phyloP scores from a whole-genome alignment of 2,113 vertebrate genomes.

The Fulica atra region DNA sequence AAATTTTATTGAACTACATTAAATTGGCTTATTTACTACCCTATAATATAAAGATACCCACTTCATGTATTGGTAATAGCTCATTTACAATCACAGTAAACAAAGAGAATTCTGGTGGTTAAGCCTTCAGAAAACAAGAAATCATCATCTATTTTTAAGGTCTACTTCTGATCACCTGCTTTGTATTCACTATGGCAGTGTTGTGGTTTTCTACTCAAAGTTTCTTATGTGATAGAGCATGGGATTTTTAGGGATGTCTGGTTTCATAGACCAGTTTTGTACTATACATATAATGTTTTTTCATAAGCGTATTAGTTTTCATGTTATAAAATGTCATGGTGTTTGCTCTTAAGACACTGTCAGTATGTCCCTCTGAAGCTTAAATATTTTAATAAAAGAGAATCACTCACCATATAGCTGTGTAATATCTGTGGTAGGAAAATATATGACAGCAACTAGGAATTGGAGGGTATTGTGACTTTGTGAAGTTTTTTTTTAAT shows the following conservation, averaged over 20 bases:
- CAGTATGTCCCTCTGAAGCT: not conserved
- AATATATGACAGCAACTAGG: not conserved
- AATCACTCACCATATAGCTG: not conserved
- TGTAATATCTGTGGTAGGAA: not conserved
- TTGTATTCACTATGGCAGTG: not conserved
- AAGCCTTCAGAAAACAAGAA: not conserved
- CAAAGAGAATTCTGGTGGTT: not conserved
- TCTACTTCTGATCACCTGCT: not conserved
- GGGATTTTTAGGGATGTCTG: fast-evolving
- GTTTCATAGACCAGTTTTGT: not conserved
- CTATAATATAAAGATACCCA: not conserved
- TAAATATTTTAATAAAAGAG: not conserved
- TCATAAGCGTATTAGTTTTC: not conserved
- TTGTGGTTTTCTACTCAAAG: not conserved
- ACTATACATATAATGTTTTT: not conserved
- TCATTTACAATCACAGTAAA: not conserved
- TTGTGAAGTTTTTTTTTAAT: not conserved
- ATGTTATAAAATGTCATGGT: fast-evolving
- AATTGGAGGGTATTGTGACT: not conserved
- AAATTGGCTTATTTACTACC: not conserved
- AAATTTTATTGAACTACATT: not conserved
- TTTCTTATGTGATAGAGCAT: not conserved
- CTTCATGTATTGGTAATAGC: not conserved
- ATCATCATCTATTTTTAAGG: not conserved
- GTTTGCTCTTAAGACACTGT: not conserved